These are phyloP conservation scores for Clusia tigrina DNA, from an alignment of 2,888 invertebrate genomes.

Conservation along the genomic window DNA sequence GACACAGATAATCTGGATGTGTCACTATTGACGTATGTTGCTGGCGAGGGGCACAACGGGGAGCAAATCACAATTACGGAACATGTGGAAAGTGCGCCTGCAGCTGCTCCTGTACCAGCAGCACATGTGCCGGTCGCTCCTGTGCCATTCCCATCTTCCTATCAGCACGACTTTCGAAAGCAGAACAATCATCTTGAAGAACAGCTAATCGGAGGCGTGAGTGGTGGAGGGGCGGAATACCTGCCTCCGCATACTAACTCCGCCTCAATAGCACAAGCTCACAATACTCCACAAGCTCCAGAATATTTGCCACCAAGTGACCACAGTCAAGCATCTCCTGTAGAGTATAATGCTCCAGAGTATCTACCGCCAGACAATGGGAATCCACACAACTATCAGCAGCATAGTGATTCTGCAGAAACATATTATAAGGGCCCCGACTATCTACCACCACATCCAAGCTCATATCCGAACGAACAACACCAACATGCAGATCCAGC, in stretches of 20 bases:
- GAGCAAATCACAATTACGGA: slow-evolving; percentile 26
- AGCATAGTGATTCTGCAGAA: background rate
- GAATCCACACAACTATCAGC: background rate
- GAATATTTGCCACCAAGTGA: slow-evolving; percentile 41
- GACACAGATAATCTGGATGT: slow-evolving; percentile 42
- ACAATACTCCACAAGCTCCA: slow-evolving; percentile 19
- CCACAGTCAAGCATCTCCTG: slow-evolving; percentile 24
- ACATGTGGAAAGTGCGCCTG: slow-evolving; percentile 19
- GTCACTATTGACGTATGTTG: slow-evolving; percentile 44
- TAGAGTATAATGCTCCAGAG: too few relatives aligned
- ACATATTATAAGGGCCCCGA: slow-evolving; percentile 33
- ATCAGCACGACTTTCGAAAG: slow-evolving; percentile 44
- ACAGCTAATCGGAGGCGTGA: background rate
- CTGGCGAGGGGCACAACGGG: slow-evolving; percentile 21
- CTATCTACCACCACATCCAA: slow-evolving; percentile 38
- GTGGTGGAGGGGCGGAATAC: slow-evolving; percentile 7
- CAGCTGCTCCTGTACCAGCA: slow-evolving; percentile 11
- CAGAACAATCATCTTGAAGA: slow-evolving; percentile 26
- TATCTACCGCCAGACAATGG: too few relatives aligned
- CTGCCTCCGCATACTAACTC: slow-evolving; percentile 13
- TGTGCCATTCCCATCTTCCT: slow-evolving; percentile 50
- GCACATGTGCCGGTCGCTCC: slow-evolving; percentile 28
- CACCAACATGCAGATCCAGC: background rate
- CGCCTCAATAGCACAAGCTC: background rate
- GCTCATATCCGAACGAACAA: slow-evolving; percentile 10